Evolutionary conservation across 1,140 invertebrate genomes (phyloP).

Genomic region (Leptinotarsa lineolata): DNA sequence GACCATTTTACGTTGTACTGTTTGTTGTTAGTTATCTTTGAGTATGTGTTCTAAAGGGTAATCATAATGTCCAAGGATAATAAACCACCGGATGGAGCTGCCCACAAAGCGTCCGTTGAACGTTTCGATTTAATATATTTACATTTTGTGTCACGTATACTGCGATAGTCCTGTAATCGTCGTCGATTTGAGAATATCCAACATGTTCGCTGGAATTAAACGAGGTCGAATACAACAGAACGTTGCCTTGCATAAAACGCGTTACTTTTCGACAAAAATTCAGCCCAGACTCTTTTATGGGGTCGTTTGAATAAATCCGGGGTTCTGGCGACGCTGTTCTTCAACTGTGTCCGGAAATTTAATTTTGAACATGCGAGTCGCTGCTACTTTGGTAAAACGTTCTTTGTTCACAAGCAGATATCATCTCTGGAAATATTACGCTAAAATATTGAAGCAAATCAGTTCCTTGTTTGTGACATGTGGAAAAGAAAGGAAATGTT

Average conservation of each 20-base stretch:
- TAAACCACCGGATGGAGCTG: no score
- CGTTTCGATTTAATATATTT: background rate
- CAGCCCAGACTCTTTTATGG: background rate
- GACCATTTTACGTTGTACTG: no score
- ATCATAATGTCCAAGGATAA: no score
- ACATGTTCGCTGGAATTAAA: background rate
- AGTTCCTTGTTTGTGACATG: no score
- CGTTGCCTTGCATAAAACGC: background rate
- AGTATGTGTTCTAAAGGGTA: no score
- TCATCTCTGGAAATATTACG: background rate
- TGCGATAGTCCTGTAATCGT: background rate
- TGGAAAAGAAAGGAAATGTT: no score
- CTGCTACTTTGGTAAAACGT: background rate
- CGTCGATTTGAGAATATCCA: background rate
- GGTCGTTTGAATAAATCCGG: slow-evolving; percentile 2
- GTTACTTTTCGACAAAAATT: background rate
- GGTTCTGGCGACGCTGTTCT: background rate
- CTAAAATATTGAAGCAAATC: no score
- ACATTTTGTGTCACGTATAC: background rate
- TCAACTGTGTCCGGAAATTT: background rate
- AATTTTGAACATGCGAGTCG: background rate
- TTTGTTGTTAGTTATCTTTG: no score
- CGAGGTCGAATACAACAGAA: background rate
- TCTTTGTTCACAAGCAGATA: background rate
- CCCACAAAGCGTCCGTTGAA: no score